Evolutionary conservation across 1,140 invertebrate species (phyloP), one percentile per base, ranked within the genome.

Genomic region (Ruditapes philippinarum): DNA sequence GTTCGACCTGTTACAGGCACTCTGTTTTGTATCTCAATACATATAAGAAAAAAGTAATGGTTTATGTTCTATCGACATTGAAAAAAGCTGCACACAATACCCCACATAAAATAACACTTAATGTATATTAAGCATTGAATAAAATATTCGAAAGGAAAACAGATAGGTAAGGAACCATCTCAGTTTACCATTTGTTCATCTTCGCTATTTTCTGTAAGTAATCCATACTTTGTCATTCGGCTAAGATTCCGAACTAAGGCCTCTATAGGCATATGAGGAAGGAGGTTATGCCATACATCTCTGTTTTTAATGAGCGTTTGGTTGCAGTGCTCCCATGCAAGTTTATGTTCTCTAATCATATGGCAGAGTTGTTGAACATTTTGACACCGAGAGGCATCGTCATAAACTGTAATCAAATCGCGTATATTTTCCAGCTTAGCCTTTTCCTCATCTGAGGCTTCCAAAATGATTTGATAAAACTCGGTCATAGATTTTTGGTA

Each of bases 241-340:
- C 97, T 97, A 19, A 97, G 95, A 91, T 97, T 97, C 22, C 96
- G 93, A 38, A 97, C 93, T 62, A 97, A 89, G 3, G 96, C 96
- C 11, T 94, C 93, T 68, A 97, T 94, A 42, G 96, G 95, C 95
- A 97, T 96, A 82, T 96, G 94, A 1, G 96, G 96, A 40, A 97
- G 93, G 68, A 97, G 95, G 89, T 97, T 96, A 89, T 95, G 94
- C 97, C 97, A 97, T 51, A 98, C 96, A 91, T 97, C 96, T 91
- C 96, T 95, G n/a, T 96, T 96, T 90, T 97, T 97, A 19, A 97
- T 94, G 38, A 97, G 95, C 81, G 97, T 96, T 14, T 97, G 97
- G 74, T 97, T 97, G 12, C 97, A 96, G 94, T 97, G 97, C 91
- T 98, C 97, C 51, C 97, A 91, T 11, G 96, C 96, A 62, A 97